Conservation (phyloP, 2,888 invertebrate species). For the Alsophila aescularia region DNA sequence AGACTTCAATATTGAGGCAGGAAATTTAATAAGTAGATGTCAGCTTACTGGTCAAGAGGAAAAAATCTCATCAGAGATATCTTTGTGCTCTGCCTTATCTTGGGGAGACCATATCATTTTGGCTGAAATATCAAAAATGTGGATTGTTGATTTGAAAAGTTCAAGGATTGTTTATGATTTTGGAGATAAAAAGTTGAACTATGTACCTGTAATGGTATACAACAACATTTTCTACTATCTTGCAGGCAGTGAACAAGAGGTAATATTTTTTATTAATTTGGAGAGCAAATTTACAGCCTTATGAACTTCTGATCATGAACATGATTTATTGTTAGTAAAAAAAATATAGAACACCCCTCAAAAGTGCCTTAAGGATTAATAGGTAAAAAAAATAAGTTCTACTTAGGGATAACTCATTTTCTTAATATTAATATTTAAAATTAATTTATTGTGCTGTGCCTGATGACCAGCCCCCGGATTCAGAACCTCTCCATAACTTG, state of each 20-base stretch:
- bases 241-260: conserved; percentile 57
- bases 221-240: conserved; percentile 67
- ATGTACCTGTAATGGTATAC: conserved; percentile 56
- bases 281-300: too few relatives aligned
- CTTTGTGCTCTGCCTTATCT: conserved; percentile 47
- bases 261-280: conserved; percentile 35
- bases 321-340: too few relatives aligned
- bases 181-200: conserved; percentile 48
- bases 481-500: too few relatives aligned
- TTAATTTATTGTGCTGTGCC: too few relatives aligned
- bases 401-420: too few relatives aligned
- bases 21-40: conserved; percentile 54
- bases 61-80: conserved; percentile 17
- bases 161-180: conserved; percentile 55
- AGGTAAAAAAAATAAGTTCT: too few relatives aligned
- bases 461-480: too few relatives aligned
- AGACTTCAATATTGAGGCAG: conserved; percentile 47
- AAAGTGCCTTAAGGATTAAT: too few relatives aligned
- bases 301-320: too few relatives aligned
- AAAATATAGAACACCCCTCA: too few relatives aligned
- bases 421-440: too few relatives aligned
- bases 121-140: conserved; percentile 57
- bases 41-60: conserved; percentile 60
- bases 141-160: conserved; percentile 58
- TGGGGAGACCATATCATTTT: conserved; percentile 63